phyloP scores from a whole-genome alignment of 2,888 invertebrate genomes.

The Embidobia sp. region DNA sequence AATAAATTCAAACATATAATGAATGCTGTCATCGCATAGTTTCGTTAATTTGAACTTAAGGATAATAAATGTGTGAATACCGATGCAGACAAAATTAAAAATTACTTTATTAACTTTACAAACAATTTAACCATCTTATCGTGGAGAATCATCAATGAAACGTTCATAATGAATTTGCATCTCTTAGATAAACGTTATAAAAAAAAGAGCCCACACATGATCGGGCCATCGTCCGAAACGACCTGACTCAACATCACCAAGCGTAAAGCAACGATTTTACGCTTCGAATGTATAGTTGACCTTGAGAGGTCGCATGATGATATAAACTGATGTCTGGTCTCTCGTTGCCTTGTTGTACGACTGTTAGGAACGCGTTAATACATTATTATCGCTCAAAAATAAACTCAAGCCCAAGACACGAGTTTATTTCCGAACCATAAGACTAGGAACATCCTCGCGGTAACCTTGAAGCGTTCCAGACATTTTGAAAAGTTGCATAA shows the following conservation, averaged over 20 bases:
- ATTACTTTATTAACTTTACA: no score
- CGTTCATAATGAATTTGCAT: no score
- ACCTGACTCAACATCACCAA: slow-evolving; percentile 28
- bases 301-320: slow-evolving; percentile 45
- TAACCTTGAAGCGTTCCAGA: slow-evolving; percentile 16
- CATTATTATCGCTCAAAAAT: slow-evolving; percentile 25
- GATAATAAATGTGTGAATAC: no score
- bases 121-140: no score
- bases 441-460: slow-evolving; percentile 4
- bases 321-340: slow-evolving; percentile 14
- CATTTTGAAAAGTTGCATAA: slow-evolving; percentile 11
- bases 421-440: slow-evolving; percentile 9
- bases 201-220: neutral
- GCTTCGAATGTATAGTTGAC: slow-evolving; percentile 40
- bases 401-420: neutral
- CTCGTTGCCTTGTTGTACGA: slow-evolving; percentile 9
- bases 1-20: no score
- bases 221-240: slow-evolving; percentile 17
- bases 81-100: no score
- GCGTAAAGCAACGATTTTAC: slow-evolving; percentile 36
- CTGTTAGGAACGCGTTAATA: neutral
- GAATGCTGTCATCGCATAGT: no score
- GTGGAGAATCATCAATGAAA: no score
- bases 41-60: no score
- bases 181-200: no score